Conservation (phyloP, 2,113 vertebrate genomes). For the Hippolais icterina region DNA sequence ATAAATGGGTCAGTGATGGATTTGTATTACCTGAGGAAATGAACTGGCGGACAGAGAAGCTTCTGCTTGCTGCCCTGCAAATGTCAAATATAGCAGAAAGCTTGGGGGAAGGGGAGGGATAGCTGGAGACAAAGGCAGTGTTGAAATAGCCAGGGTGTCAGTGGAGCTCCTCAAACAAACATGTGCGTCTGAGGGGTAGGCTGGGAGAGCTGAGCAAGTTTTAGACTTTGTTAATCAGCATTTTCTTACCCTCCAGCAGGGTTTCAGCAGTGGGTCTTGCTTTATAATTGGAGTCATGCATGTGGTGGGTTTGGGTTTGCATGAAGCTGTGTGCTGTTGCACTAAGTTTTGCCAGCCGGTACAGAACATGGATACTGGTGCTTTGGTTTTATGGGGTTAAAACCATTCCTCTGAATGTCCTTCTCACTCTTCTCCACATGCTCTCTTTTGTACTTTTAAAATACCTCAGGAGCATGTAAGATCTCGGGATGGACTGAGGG, state of each 20-base stretch:
- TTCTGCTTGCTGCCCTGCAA: slow-evolving; percentile 37
- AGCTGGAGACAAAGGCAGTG: background rate
- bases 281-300: background rate
- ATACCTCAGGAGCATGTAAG: background rate
- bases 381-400: background rate
- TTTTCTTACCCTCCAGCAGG: background rate
- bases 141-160: background rate
- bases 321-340: background rate
- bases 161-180: background rate
- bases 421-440: background rate
- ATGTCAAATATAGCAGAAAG: slow-evolving; percentile 36
- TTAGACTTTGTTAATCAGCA: background rate
- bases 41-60: background rate
- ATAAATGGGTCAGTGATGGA: slow-evolving; percentile 53
- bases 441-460: background rate
- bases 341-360: background rate
- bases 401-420: background rate
- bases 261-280: background rate
- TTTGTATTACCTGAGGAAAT: slow-evolving; percentile 63
- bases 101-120: slow-evolving; percentile 9
- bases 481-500: background rate
- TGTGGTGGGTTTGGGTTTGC: background rate
- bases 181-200: background rate
- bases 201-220: background rate
- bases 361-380: background rate